These are phyloP conservation scores for Hymenochirus boettgeri DNA, from an alignment of 2,113 vertebrate species.

Conservation along the genomic window DNA sequence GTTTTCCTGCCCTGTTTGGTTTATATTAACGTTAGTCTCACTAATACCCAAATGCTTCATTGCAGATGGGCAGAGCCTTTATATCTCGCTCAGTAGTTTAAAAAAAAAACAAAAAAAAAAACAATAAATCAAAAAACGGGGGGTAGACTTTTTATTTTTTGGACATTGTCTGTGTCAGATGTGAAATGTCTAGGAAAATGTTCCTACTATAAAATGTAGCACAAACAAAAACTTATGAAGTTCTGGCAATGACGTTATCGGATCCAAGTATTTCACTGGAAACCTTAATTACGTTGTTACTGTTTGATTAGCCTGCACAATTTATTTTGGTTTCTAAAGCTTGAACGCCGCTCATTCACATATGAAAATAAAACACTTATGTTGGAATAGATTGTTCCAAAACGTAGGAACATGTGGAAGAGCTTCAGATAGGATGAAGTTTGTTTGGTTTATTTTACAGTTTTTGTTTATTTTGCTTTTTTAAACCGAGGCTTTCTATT, in stretches of 20 bases:
- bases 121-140: too few relatives aligned
- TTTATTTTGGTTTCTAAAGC: neutral
- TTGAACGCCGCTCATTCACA: neutral
- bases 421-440: too few relatives aligned
- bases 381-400: neutral
- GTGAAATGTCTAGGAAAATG: neutral
- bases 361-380: neutral
- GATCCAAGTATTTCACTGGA: neutral
- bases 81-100: neutral
- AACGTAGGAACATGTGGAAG: neutral
- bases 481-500: neutral
- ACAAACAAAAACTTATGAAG: neutral
- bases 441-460: too few relatives aligned
- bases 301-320: neutral
- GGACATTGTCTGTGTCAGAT: neutral
- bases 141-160: too few relatives aligned
- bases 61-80: neutral
- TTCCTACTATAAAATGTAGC: neutral
- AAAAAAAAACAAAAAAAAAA: neutral
- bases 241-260: neutral
- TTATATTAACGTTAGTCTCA: neutral
- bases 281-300: neutral
- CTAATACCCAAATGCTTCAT: neutral
- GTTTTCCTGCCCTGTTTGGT: neutral
- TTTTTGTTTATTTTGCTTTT: neutral